phyloP scores from a whole-genome alignment of 2,797 vertebrate species.

The Tympanoctomys barrerae region DNA sequence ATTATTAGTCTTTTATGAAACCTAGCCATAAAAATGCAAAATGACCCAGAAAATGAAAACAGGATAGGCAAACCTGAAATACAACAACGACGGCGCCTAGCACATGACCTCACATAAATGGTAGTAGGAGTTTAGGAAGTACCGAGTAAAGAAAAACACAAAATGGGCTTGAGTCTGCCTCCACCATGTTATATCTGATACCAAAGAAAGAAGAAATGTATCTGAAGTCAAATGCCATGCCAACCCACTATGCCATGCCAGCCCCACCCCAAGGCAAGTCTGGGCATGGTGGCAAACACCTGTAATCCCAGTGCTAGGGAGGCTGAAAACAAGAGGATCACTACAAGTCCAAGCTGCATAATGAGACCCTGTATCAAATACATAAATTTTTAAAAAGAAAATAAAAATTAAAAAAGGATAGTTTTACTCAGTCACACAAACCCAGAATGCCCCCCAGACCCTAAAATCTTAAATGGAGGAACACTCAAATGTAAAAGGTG shows the following conservation, averaged over 20 bases:
- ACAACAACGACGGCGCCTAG: not conserved
- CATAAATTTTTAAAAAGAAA: too few species aligned
- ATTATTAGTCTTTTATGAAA: slow-evolving; percentile 71
- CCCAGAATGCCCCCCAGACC: not conserved
- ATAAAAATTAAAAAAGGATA: not conserved
- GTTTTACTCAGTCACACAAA: slow-evolving; percentile 44
- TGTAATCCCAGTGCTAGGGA: too few species aligned
- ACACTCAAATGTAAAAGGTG: slow-evolving; percentile 15
- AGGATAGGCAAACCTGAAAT: slow-evolving; percentile 60
- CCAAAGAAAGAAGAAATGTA: slow-evolving; percentile 37
- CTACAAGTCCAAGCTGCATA: too few species aligned
- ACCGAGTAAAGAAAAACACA: slow-evolving; percentile 22
- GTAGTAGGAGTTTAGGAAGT: slow-evolving; percentile 7
- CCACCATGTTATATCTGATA: not conserved
- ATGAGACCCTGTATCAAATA: too few species aligned
- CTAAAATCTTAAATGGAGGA: slow-evolving; percentile 36
- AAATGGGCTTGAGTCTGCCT: slow-evolving; percentile 3
- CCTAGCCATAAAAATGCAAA: slow-evolving; percentile 67
- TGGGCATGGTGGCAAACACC: too few species aligned
- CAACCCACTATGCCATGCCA: too few species aligned
- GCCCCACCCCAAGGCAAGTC: too few species aligned
- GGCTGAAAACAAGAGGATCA: too few species aligned
- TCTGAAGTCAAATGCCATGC: not conserved
- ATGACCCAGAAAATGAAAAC: slow-evolving; percentile 72
- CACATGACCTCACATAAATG: not conserved